These are phyloP conservation scores for Cyprinodon brontotheroides DNA, from an alignment of 2,113 vertebrate species.

Conservation along the genomic window DNA sequence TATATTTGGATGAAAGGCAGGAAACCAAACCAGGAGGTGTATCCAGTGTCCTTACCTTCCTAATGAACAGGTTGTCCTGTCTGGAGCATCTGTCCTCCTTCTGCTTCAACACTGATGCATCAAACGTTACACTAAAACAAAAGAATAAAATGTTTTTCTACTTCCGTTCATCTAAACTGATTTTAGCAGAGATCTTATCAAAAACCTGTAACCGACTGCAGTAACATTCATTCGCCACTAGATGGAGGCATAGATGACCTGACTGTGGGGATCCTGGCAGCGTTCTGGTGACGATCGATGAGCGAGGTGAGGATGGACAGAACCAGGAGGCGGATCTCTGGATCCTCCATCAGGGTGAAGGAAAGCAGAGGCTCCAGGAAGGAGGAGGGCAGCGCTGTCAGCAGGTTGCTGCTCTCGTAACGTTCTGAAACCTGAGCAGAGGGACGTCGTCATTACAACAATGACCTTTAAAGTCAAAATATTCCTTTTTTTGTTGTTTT, in stretches of 20 bases:
- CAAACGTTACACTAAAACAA: conserved; percentile 78
- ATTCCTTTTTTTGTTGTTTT: too few relatives aligned
- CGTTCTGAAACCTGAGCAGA: conserved; percentile 83
- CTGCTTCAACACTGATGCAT: conserved; percentile 84
- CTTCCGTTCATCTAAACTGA: not conserved
- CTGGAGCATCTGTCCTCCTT: conserved; percentile 89
- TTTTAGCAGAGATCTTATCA: not conserved
- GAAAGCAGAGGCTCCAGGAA: conserved; percentile 91
- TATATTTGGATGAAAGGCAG: too few relatives aligned
- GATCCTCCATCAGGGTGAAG: conserved; percentile 87
- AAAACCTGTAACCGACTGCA: too few relatives aligned
- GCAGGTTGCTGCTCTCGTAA: conserved; percentile 89
- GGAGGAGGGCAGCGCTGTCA: conserved; percentile 87
- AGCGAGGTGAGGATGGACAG: conserved; percentile 90
- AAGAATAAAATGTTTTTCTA: not conserved
- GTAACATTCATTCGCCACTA: not conserved
- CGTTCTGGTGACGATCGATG: conserved; percentile 87
- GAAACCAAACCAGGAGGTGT: not conserved
- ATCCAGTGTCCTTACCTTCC: conserved; percentile 80
- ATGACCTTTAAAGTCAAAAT: too few relatives aligned
- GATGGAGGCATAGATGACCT: conserved; percentile 26
- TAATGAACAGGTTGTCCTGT: conserved; percentile 92
- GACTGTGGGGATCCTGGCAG: conserved; percentile 63
- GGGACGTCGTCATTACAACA: too few relatives aligned
- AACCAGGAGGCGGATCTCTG: conserved; percentile 89